A percentile compares a stretch with the other conserved stretches of the same genome.
These are phyloP conservation scores for Brotula barbata DNA, from an alignment of 2,797 vertebrate species.

Conservation along the genomic window DNA sequence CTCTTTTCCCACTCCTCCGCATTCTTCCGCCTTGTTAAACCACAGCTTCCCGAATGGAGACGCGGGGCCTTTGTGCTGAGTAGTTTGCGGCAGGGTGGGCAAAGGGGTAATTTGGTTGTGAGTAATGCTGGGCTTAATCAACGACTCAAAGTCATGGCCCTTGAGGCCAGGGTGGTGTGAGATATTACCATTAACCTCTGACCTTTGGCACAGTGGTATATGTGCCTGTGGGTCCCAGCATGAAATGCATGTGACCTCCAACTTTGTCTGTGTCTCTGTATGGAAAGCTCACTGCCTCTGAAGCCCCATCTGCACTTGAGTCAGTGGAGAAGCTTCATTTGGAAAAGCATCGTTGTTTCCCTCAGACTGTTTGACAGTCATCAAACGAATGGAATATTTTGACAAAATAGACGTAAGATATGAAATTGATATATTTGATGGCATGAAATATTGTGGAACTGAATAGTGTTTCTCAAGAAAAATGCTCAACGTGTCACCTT, in stretches of 20 bases:
- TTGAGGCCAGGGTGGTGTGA: conserved; percentile 64
- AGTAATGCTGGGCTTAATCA: conserved; percentile 76
- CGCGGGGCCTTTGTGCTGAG: conserved; percentile 51
- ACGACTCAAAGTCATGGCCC: conserved; percentile 73
- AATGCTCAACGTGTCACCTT: not conserved
- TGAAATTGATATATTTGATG: not conserved
- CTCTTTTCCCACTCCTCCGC: conserved; percentile 43
- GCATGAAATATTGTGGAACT: not conserved
- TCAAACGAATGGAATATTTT: not conserved
- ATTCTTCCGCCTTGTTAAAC: conserved; percentile 78
- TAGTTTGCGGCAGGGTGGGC: conserved; percentile 58
- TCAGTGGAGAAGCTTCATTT: conserved; percentile 11
- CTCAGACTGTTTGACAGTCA: conserved; percentile 30
- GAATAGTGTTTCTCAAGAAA: not conserved
- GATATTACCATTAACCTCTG: conserved; percentile 76
- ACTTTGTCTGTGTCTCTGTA: conserved; percentile 40
- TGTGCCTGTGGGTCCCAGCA: conserved; percentile 68
- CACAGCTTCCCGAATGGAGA: conserved; percentile 60
- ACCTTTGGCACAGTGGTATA: conserved; percentile 66
- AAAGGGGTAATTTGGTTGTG: conserved; percentile 77
- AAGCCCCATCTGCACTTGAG: conserved; percentile 10
- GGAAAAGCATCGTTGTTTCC: conserved; percentile 26
- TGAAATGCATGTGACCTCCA: conserved; percentile 61
- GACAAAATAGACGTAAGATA: not conserved
- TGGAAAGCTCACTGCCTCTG: conserved; percentile 37